Conservation (phyloP, 37 sponge, comb jelly and placozoan genomes). For the Chondrosia reniformis region DNA sequence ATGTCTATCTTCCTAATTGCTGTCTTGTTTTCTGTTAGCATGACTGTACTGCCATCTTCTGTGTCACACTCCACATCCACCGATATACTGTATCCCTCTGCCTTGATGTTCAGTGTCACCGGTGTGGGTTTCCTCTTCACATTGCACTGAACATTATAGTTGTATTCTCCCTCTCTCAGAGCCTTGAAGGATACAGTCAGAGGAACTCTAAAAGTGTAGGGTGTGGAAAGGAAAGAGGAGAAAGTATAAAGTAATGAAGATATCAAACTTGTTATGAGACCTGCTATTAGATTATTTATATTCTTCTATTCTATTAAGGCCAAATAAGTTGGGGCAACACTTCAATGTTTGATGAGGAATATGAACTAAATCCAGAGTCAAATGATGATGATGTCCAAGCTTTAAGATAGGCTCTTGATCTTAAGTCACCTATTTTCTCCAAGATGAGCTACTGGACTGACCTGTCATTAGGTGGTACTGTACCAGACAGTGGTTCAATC, state of each 20-base stretch:
- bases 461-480: conserved; percentile 65
- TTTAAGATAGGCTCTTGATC: too few species aligned
- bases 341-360: too few species aligned
- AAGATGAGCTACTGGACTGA: too few species aligned
- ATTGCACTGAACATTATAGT: conserved; percentile 75
- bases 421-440: too few species aligned
- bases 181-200: conserved; percentile 72
- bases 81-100: conserved; percentile 73
- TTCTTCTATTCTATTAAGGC: too few species aligned
- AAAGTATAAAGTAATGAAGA: too few species aligned
- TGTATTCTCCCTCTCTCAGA: conserved; percentile 65
- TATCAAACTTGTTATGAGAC: too few species aligned
- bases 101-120: conserved; percentile 91
- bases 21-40: conserved; percentile 21
- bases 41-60: conserved; percentile 24
- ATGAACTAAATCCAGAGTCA: too few species aligned
- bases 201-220: conserved; percentile 52
- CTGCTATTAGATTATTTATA: too few species aligned
- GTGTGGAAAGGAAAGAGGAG: conserved; percentile 40
- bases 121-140: conserved; percentile 73
- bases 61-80: conserved; percentile 29
- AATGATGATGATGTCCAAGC: too few species aligned
- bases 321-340: too few species aligned
- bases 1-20: conserved; percentile 50
- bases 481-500: conserved; percentile 78